These are phyloP conservation scores for Xestia rhomboidea DNA, from an alignment of 2,888 invertebrate genomes.

Conservation along the genomic window DNA sequence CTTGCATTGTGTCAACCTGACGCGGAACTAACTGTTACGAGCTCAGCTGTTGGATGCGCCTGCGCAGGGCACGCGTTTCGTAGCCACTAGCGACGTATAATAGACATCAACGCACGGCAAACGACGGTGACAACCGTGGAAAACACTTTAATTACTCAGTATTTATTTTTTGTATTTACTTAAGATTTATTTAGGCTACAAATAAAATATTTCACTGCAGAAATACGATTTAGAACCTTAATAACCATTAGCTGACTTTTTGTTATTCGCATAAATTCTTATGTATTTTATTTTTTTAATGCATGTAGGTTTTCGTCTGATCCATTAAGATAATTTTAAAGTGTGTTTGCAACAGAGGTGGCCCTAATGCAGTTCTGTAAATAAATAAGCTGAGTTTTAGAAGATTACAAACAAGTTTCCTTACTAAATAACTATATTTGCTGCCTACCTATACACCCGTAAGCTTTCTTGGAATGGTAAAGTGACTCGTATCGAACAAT, in stretches of 20 bases:
- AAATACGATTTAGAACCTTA: not conserved
- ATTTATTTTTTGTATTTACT: not conserved
- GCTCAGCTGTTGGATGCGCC: slow-evolving; percentile 52
- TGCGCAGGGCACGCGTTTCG: slow-evolving; percentile 55
- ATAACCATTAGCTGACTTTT: slow-evolving; percentile 17
- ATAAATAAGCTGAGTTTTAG: slow-evolving; percentile 18
- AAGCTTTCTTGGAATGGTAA: slow-evolving; percentile 79
- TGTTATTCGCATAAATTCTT: slow-evolving; percentile 28
- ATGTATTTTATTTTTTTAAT: slow-evolving; percentile 36
- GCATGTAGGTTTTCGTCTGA: slow-evolving; percentile 27
- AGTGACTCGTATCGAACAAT: slow-evolving; percentile 86
- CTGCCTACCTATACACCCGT: slow-evolving; percentile 71
- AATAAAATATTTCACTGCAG: not conserved
- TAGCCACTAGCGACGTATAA: slow-evolving; percentile 65
- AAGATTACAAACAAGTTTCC: slow-evolving; percentile 38
- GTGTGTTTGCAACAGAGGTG: slow-evolving; percentile 13
- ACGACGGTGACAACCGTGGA: slow-evolving; percentile 6
- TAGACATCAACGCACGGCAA: slow-evolving; percentile 78
- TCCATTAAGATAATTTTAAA: slow-evolving; percentile 57
- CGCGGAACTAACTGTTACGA: slow-evolving; percentile 51
- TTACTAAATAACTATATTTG: slow-evolving; percentile 46
- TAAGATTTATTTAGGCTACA: not conserved
- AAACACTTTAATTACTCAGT: slow-evolving; percentile 3
- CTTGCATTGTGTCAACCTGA: slow-evolving; percentile 62
- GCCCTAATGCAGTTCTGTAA: slow-evolving; percentile 27